Evolutionary conservation across 2,113 vertebrate species (phyloP), one percentile per base, ranked within the genome.

Genomic region (Archocentrus centrarchus): DNA sequence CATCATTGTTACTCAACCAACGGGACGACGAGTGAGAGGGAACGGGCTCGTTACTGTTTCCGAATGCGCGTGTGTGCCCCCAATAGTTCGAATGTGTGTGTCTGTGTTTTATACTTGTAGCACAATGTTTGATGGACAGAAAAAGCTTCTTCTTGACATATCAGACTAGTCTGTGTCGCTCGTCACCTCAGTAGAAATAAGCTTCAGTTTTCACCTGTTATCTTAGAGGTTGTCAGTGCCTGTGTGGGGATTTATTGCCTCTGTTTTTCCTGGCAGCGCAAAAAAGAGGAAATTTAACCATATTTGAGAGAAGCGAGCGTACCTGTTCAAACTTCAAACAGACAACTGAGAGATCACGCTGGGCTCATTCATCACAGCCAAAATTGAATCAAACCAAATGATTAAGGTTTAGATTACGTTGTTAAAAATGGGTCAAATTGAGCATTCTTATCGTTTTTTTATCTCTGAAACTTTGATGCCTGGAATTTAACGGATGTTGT

Each of bases 1-100:
- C 93, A 15, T 86, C 95, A 2, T 89, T 94, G 75, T 89, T 97
- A 93, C 95, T 96, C 86, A 96, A 97, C 87, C 97, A 97, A 3
- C 95, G 92, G 27, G 97, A 97, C 83, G 97, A 98, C 1, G 93
- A 93, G 7, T 94, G 93, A 94, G 81, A 60, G 50, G 27, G n/a
- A 41, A 20, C 8, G 18, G 7, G 53, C 24, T 20, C 2, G 1
- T 27, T 14, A 17, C 70, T 82, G 85, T 57, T 70, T 88, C 60
- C 81, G 37, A 30, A 3, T 2, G 76, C 32, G 80, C n/a, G 20
- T 37, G 1, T 32, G 62, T 47, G 80, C 24, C 57, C 68, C 58
- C 55, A 32, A 61, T 82, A 85, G 68, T 60, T 44, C 27, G 79
- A 27, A 22, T 50, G 53, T 32, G 6, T 57, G 47, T 73, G 81